Conservation (phyloP, 1,140 invertebrate genomes). For the Drosophila baimaii region DNA sequence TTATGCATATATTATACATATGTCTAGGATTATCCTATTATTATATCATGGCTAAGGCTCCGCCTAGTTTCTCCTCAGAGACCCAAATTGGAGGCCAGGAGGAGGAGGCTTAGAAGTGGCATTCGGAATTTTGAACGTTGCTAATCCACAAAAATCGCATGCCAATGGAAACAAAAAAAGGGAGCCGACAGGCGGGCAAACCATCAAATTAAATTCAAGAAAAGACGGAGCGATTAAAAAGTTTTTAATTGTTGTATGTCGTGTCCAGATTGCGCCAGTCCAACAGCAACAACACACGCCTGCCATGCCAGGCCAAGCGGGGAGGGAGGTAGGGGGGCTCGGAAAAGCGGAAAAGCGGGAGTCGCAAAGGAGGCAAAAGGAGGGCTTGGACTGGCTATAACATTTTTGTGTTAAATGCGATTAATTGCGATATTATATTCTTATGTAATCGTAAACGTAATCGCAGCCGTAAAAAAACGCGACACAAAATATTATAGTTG, state of each 20-base stretch:
- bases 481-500: slow-evolving; percentile 69
- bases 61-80: background rate
- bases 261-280: slow-evolving; percentile 66
- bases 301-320: slow-evolving; percentile 54
- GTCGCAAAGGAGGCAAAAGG: background rate
- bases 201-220: slow-evolving; percentile 81
- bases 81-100: background rate
- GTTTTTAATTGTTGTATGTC: slow-evolving; percentile 80
- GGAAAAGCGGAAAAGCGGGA: background rate
- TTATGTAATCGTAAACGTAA: slow-evolving; percentile 83
- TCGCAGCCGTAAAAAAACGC: slow-evolving; percentile 71
- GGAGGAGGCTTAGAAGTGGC: slow-evolving; percentile 5
- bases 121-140: slow-evolving; percentile 36
- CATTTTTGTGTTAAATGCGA: slow-evolving; percentile 82
- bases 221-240: slow-evolving; percentile 76
- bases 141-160: slow-evolving; percentile 57
- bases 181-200: slow-evolving; percentile 40
- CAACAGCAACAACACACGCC: slow-evolving; percentile 63
- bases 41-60: too few relatives aligned
- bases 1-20: too few relatives aligned
- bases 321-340: background rate
- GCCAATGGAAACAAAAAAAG: slow-evolving; percentile 58
- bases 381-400: slow-evolving; percentile 63
- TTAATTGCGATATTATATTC: slow-evolving; percentile 83
- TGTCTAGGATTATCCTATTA: too few relatives aligned